Conservation (phyloP, 37 sponge, comb jelly and placozoan genomes). For the Theonella swinhoei region DNA sequence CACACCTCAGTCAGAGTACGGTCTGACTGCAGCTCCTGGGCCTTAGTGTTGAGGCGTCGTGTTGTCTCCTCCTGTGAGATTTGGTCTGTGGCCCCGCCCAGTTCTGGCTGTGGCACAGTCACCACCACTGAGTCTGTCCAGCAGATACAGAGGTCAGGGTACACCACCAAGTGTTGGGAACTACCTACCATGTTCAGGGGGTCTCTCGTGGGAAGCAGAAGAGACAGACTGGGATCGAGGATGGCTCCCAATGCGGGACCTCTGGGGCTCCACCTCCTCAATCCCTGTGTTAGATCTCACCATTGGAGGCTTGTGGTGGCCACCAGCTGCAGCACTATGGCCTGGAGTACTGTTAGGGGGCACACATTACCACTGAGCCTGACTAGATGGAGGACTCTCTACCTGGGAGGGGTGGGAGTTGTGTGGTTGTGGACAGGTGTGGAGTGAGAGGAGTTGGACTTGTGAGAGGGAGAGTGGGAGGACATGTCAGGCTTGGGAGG, state of each 20-base stretch:
- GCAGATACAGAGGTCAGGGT: neutral
- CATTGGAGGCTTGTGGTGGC: neutral
- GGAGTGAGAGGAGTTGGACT: constrained; percentile 19
- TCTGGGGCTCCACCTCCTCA: too few species aligned
- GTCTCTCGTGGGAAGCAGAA: neutral
- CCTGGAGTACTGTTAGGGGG: neutral
- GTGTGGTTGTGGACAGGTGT: constrained; percentile 20
- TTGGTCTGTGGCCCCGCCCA: constrained; percentile 54
- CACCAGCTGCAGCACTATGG: neutral
- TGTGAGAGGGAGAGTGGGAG: neutral
- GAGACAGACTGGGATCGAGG: neutral
- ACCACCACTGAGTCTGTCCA: neutral
- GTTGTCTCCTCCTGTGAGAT: constrained; percentile 37
- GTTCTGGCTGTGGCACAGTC: constrained; percentile 36
- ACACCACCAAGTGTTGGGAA: too few species aligned
- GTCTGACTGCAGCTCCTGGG: constrained; percentile 40
- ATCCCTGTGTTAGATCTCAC: neutral
- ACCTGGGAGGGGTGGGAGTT: constrained; percentile 13
- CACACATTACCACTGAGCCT: neutral
- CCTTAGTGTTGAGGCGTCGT: constrained; percentile 42
- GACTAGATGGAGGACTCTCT: neutral
- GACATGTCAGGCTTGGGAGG: neutral
- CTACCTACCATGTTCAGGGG: neutral
- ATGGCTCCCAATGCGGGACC: neutral
- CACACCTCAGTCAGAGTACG: constrained; percentile 36